A percentile compares a stretch with the other conserved stretches of the same genome.
Evolutionary conservation across 2,888 invertebrate species (phyloP).

Genomic region (Chesias legatella): DNA sequence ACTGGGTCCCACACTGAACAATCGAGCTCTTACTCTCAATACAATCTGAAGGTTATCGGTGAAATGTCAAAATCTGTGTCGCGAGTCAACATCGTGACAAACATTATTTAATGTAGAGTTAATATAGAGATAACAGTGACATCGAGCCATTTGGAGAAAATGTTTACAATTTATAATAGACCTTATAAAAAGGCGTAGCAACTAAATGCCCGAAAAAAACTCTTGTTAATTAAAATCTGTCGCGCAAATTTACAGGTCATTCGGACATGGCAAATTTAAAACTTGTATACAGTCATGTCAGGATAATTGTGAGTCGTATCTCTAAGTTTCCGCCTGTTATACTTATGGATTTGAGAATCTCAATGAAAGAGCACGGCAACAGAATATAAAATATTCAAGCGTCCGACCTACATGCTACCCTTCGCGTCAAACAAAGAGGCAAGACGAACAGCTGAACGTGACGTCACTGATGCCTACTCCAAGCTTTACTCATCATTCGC

Average conservation of each 20-base stretch:
- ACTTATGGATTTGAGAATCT: no score
- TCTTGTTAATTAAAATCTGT: no score
- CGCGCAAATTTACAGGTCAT: no score
- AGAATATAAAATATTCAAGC: slow-evolving; percentile 21
- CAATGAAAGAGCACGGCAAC: no score
- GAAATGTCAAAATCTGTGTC: slow-evolving; percentile 12
- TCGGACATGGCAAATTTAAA: no score
- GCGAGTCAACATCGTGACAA: slow-evolving; percentile 18
- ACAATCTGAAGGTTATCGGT: slow-evolving; percentile 19
- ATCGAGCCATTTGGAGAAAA: not conserved
- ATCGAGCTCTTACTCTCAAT: no score
- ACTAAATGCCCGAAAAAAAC: no score
- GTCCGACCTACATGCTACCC: slow-evolving; percentile 26
- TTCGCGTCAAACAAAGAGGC: slow-evolving; percentile 24
- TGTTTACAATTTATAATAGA: slow-evolving; percentile 10
- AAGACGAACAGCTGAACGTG: slow-evolving; percentile 29
- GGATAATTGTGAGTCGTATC: no score
- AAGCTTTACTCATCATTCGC: slow-evolving; percentile 14
- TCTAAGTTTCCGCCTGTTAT: no score
- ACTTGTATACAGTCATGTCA: no score
- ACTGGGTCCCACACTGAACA: not conserved
- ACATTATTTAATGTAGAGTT: slow-evolving; percentile 1
- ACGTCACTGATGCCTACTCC: slow-evolving; percentile 22
- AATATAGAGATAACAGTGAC: slow-evolving; percentile 3
- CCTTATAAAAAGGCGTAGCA: no score